Conservation (phyloP, 2,113 vertebrate species). For the Platysternon megacephalum region DNA sequence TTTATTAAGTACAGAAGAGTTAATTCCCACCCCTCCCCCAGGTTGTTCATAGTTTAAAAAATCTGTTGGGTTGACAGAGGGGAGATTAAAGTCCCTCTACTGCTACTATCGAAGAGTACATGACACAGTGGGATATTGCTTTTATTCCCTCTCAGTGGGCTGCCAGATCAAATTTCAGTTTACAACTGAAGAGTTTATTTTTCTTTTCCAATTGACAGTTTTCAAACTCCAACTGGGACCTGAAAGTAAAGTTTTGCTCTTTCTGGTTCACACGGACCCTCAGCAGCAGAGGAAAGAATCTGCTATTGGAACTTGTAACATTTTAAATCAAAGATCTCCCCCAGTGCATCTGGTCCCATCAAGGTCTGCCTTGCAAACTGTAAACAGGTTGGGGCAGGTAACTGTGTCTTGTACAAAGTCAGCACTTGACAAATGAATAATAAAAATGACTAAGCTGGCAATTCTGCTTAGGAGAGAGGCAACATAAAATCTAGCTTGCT, state of each 20-base stretch:
- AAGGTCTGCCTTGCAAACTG: background rate
- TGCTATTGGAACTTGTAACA: background rate
- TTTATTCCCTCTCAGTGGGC: background rate
- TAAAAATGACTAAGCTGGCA: background rate
- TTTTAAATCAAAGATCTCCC: background rate
- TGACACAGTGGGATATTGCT: background rate
- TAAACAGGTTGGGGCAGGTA: background rate
- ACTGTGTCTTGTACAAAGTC: background rate
- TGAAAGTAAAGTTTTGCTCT: background rate
- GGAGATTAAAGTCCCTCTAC: background rate
- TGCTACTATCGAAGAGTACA: background rate
- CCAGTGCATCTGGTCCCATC: background rate
- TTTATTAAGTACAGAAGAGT: no score
- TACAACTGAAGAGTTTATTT: background rate
- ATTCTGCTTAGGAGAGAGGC: background rate
- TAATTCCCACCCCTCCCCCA: background rate
- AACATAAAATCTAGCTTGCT: background rate
- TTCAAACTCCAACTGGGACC: no score
- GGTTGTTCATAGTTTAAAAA: background rate
- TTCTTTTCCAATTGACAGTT: background rate
- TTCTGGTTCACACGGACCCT: background rate
- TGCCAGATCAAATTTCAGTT: background rate
- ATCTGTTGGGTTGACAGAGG: background rate
- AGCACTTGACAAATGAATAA: background rate
- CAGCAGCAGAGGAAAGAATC: background rate